phyloP scores from a whole-genome alignment of 2,113 vertebrate genomes.

The Myotis davidii region DNA sequence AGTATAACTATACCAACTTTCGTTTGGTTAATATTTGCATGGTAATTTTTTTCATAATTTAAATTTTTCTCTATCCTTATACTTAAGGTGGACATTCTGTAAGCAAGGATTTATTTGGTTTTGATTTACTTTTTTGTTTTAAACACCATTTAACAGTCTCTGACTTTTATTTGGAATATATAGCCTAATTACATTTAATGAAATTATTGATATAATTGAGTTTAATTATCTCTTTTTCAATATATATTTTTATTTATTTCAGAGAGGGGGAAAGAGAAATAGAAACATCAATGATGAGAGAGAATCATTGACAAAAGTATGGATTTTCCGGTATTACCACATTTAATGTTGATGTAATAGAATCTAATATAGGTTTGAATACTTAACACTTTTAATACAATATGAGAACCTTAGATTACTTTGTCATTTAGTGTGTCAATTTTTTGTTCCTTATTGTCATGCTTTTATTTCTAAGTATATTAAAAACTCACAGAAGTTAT shows the following conservation, averaged over 20 bases:
- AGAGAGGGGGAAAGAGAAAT: no score
- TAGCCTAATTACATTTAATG: conserved; percentile 14
- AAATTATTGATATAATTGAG: not conserved
- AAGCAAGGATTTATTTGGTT: not conserved
- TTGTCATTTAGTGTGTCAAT: not conserved
- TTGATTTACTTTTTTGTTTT: conserved; percentile 6
- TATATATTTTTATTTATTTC: not conserved
- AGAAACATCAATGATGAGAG: no score
- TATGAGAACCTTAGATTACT: not conserved
- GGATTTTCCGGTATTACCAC: not conserved
- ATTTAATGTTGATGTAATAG: not conserved
- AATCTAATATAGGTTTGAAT: not conserved
- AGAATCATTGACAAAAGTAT: no score
- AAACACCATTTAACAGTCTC: not conserved
- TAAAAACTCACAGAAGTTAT: not conserved
- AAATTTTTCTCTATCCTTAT: not conserved
- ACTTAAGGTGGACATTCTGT: not conserved
- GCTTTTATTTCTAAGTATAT: not conserved
- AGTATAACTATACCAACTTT: not conserved
- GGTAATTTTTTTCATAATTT: not conserved
- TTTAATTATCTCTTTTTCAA: not conserved
- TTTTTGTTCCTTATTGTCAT: not conserved
- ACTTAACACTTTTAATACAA: not conserved
- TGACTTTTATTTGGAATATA: not conserved
- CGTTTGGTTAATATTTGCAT: not conserved